Evolutionary conservation across 2,113 vertebrate species (phyloP), one percentile per base, ranked within the genome.

Genomic region (Hepsetus odoe): DNA sequence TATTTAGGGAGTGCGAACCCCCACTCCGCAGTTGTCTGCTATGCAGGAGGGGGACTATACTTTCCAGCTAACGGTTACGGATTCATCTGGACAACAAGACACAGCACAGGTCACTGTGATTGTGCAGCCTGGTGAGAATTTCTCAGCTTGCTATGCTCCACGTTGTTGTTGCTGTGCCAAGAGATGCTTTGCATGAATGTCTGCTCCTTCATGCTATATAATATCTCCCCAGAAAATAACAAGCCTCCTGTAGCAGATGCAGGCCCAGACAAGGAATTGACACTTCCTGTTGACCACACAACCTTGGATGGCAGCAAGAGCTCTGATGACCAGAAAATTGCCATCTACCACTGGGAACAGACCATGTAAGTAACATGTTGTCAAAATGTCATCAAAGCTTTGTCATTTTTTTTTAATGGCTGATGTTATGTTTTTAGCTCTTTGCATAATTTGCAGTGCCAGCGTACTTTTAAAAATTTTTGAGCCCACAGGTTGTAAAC

Each of bases 21-120:
- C 96, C 0, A 93, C 86, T 61, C 88, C 99, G 30, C 97, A 98
- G 91, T 93, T 99, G 61, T 99, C 97, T 5, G 95, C 96, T 4
- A 94, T 99, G 95, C 95, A 98, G 85, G 97, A 98, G 88, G 98
- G 97, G 46, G 97, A 99, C 87, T 99, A 99, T 82, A 99, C 97
- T 53, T 97, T 98, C 86, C 94, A 98, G 88, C 94, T 99, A 24
- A 99, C 95, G 0, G 97, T 99, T 82, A 98, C 95, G 0, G 98
- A 99, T 89, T 96, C 96, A 0, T 87, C 93, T 33, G 96, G 96
- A 75, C 98, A 99, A 86, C 96, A 98, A 84, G 94, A 94, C 86
- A 98, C 96, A 0, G 93, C 95, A 18, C 92, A 96, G 74, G 98
- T 98, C 91, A 99, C 96, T 0, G 98, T 99, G 59, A 96, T 99